A percentile compares a stretch with the other conserved stretches of the same genome.
phyloP scores from a whole-genome alignment of 2,797 vertebrate species.

The Eidolon dupreanum region DNA sequence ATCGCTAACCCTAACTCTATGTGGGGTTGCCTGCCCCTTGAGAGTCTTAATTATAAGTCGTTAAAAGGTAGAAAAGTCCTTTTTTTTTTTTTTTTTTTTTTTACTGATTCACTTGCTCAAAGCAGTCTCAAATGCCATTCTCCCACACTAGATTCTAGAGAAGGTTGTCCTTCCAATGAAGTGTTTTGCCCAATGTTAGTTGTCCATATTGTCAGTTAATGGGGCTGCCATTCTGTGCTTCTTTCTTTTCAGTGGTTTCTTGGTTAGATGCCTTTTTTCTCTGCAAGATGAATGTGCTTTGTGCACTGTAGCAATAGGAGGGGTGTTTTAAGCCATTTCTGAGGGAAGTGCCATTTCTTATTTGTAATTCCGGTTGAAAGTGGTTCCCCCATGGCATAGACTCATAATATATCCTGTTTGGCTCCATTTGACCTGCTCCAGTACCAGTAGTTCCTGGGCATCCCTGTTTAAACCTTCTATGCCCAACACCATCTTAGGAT shows the following conservation, averaged over 20 bases:
- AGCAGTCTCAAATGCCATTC: neutral
- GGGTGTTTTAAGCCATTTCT: neutral
- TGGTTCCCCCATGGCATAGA: neutral
- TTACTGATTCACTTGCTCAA: neutral
- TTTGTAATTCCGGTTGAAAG: neutral
- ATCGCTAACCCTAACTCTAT: neutral
- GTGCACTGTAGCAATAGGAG: neutral
- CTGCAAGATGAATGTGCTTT: neutral
- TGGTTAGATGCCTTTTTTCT: neutral
- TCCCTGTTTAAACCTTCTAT: neutral
- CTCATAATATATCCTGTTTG: neutral
- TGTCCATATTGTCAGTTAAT: neutral
- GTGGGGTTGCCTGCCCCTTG: neutral
- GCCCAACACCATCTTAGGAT: neutral
- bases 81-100: neutral
- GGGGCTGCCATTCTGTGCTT: neutral
- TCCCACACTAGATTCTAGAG: neutral
- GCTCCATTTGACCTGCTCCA: neutral
- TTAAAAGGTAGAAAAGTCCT: neutral
- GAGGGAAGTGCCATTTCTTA: neutral
- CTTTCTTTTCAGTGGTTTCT: constrained; percentile 8
- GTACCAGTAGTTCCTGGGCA: neutral
- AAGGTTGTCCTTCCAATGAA: neutral
- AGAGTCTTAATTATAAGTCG: neutral
- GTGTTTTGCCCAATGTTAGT: neutral